A percentile compares a stretch with the other conserved stretches of the same genome.
These are phyloP conservation scores for Sarcophaga peregrina DNA, from an alignment of 1,140 invertebrate species.

Conservation along the genomic window DNA sequence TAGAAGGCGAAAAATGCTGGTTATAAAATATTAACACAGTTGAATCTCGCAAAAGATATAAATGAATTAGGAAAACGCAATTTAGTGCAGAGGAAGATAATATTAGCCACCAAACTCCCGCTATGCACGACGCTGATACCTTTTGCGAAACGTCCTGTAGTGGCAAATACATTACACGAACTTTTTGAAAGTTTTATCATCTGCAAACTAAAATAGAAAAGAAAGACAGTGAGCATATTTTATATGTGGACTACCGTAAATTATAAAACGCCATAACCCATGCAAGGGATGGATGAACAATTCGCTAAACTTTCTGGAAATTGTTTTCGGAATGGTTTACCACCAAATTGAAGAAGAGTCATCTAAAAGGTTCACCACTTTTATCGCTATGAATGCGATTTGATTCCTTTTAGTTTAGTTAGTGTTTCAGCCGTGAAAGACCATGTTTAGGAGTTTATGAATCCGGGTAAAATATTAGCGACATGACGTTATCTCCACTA, in stretches of 20 bases:
- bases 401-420: conserved; percentile 52
- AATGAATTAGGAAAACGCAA: no score
- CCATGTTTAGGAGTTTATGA: conserved; percentile 2
- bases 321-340: conserved; percentile 63
- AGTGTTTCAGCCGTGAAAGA: conserved; percentile 48
- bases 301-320: conserved; percentile 59
- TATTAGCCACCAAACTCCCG: background rate
- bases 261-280: conserved; percentile 68
- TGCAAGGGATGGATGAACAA: conserved; percentile 67
- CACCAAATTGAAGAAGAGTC: conserved; percentile 65
- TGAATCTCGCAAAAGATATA: no score
- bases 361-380: conserved; percentile 65
- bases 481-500: conserved; percentile 33
- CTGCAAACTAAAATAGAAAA: background rate
- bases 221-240: background rate
- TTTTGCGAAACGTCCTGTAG: conserved; percentile 33
- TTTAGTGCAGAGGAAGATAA: no score
- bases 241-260: conserved; percentile 48
- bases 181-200: no score
- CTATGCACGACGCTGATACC: conserved; percentile 8
- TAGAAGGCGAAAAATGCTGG: no score
- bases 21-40: no score
- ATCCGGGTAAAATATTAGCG: conserved; percentile 35
- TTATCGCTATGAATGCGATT: conserved; percentile 54
- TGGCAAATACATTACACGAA: background rate